A percentile compares a stretch with the other conserved stretches of the same genome.
Conservation (phyloP, 2,888 invertebrate species). For the Nudaria mundana region DNA sequence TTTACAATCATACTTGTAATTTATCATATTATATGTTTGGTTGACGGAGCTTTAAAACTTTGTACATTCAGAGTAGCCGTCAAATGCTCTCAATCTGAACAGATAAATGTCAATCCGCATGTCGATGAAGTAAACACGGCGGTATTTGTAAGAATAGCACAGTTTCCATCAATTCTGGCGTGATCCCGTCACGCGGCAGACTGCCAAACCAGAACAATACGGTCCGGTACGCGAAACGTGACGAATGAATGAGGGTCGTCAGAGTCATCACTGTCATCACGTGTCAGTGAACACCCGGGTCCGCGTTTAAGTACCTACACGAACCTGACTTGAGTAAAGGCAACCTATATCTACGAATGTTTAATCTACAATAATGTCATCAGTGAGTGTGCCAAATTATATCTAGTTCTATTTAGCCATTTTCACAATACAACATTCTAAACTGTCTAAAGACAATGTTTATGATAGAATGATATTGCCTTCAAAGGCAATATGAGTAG, state of each 20-base stretch:
- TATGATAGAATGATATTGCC: too few relatives aligned
- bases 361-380: too few relatives aligned
- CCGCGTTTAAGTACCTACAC: too few relatives aligned
- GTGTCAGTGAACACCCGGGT: constrained; percentile 40
- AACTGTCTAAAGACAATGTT: too few relatives aligned
- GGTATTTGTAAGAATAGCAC: constrained; percentile 35
- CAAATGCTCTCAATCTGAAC: constrained; percentile 6
- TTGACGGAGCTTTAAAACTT: constrained; percentile 3
- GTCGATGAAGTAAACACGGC: constrained; percentile 23
- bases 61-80: constrained; percentile 4
- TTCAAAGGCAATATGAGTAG: too few relatives aligned
- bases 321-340: too few relatives aligned
- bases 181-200: constrained; percentile 66
- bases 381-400: too few relatives aligned
- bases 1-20: constrained; percentile 17
- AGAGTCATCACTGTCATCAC: constrained; percentile 48
- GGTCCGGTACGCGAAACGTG: constrained; percentile 62
- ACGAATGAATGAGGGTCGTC: constrained; percentile 67
- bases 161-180: constrained; percentile 50
- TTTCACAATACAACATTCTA: too few relatives aligned
- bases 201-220: constrained; percentile 63
- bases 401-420: too few relatives aligned
- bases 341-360: too few relatives aligned
- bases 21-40: constrained; percentile 8
- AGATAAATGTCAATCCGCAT: constrained; percentile 16